Base-by-base conservation (phyloP, 2,888 invertebrate genomes). In the Watsonalla cultraria region DNA sequence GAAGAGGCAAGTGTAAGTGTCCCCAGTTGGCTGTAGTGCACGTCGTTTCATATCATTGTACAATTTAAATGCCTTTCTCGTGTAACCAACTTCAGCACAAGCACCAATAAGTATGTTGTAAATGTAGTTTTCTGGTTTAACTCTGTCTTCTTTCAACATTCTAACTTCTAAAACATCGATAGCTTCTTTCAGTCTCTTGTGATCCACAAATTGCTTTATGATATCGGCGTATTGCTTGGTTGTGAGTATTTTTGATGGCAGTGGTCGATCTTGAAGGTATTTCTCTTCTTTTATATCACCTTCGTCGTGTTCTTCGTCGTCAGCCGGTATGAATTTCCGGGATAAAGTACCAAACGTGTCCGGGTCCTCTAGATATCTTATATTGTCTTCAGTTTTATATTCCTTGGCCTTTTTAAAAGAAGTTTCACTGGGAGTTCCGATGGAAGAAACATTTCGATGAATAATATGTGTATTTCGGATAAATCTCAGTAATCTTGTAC, bases 1-100 rank as follows among this genome's bases (percentile, higher is more conserved):
- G 75, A 99, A 96, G 35, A 99, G 89, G 57, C 95, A 95, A 0
- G 97, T 97, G 71, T 96, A 97, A 0, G 95, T 95, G 14, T 95
- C 94, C 0, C 92, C 93, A 34, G 93, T 94, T 0, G 94, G 93
- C 61, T 90, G 88, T 0, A 97, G 76, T 0, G 92, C 94, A 46
- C 94, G 88, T 72, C 93, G 93, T 70, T 95, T 96, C 96, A 98
- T 96, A 78, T 95, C 93, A 69, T 94, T 95, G 70, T 92, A 98
- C 0, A 98, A 88, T 64, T 93, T 92, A 76, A 97, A 98, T 0
- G 97, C 97, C 83, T 96, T 96, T 68, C 95, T 94, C 2, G 96
- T 93, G 70, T 96, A 96, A 0, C 98, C 98, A 0, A 94, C 94
- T 66, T 93, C 88, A 4, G 96, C 97, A 82, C 96, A 96, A 7